Evolutionary conservation across 2,888 invertebrate species (phyloP).

Genomic region (Tubiluchus corallicola): DNA sequence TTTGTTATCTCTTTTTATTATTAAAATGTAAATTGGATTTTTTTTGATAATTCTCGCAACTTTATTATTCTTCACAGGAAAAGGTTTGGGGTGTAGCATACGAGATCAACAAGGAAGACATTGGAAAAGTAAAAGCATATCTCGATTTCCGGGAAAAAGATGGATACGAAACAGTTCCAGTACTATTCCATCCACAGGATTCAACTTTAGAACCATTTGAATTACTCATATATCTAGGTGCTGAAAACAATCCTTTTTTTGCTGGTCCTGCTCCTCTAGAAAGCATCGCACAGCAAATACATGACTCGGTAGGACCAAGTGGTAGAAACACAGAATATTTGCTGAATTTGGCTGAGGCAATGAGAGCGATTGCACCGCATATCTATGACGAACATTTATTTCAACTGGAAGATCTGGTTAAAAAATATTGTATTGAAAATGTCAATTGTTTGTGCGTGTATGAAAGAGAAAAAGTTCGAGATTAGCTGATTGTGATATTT

Average conservation of each 20-base stretch:
- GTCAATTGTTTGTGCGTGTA: no score
- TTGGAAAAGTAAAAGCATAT: constrained; percentile 46
- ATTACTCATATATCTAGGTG: constrained; percentile 61
- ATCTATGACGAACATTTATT: constrained; percentile 56
- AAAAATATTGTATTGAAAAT: no score
- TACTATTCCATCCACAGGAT: constrained; percentile 48
- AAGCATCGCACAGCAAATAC: constrained; percentile 59
- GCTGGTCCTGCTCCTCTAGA: constrained; percentile 53
- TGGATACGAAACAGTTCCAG: constrained; percentile 55
- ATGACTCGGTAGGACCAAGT: constrained; percentile 52
- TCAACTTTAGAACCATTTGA: constrained; percentile 37
- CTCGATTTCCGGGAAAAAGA: constrained; percentile 80
- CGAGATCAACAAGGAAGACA: constrained; percentile 39
- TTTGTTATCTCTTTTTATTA: no score
- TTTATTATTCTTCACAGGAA: constrained; percentile 29
- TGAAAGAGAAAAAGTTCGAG: no score
- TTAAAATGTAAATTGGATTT: no score
- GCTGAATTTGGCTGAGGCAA: constrained; percentile 56
- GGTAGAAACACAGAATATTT: constrained; percentile 82
- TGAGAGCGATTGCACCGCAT: constrained; percentile 50
- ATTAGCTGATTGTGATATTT: no score
- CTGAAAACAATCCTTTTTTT: constrained; percentile 57
- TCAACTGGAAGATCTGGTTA: constrained; percentile 44
- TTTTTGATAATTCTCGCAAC: no score
- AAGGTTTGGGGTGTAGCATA: constrained; percentile 83